These are phyloP conservation scores for Camponotus fellah DNA, from an alignment of 2,888 invertebrate genomes.

Conservation along the genomic window DNA sequence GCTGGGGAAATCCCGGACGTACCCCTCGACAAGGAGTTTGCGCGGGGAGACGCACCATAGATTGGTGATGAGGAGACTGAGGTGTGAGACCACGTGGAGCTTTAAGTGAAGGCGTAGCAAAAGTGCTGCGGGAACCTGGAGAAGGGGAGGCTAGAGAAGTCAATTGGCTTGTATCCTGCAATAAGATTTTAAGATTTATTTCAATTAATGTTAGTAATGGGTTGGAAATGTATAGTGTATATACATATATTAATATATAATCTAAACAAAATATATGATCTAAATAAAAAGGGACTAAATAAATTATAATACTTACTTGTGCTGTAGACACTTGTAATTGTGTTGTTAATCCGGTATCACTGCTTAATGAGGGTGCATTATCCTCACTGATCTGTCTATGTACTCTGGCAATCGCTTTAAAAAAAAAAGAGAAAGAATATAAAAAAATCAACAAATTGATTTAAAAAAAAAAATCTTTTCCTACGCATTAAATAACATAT, in stretches of 20 bases:
- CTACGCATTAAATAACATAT: not conserved
- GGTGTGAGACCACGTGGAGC: conserved; percentile 83
- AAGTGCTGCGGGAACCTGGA: conserved; percentile 79
- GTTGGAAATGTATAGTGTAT: too few species aligned
- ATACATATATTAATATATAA: not conserved
- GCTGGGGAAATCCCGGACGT: conserved; percentile 83
- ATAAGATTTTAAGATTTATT: conserved; percentile 32
- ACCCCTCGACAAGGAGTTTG: conserved; percentile 81
- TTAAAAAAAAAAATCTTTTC: not conserved
- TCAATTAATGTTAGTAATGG: conserved; percentile 21
- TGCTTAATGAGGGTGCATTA: conserved; percentile 78
- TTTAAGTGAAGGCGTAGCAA: conserved; percentile 84
- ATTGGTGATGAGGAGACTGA: conserved; percentile 82
- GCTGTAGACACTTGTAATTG: conserved; percentile 87
- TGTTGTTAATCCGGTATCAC: conserved; percentile 83
- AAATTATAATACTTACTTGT: conserved; percentile 81
- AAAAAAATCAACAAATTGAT: not conserved
- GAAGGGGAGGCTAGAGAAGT: conserved; percentile 82
- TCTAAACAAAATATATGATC: not conserved
- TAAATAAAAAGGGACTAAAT: not conserved
- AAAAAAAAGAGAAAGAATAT: conserved; percentile 16
- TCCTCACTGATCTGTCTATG: conserved; percentile 87
- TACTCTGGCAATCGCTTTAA: conserved; percentile 87
- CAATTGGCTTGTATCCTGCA: conserved; percentile 81
- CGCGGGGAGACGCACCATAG: conserved; percentile 81